Percentiles rank a stretch among this genome's conserved stretches.
Evolutionary conservation across 2,888 invertebrate species (phyloP).

Genomic region (Eupithecia subfuscata): DNA sequence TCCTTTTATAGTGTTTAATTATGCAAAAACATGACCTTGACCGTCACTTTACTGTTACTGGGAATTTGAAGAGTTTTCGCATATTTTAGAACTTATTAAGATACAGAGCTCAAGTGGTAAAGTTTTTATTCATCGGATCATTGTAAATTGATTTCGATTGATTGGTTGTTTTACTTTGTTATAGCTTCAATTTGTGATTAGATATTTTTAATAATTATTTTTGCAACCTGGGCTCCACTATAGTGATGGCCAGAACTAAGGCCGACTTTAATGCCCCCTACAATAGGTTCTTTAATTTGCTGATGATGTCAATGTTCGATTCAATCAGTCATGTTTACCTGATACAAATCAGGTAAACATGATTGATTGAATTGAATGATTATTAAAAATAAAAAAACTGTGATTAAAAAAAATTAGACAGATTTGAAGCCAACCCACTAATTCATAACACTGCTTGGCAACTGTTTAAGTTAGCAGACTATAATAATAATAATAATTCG

Average conservation of each 20-base stretch:
- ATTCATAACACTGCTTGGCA: neutral
- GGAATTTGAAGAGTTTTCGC: constrained; percentile 4
- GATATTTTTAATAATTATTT: neutral
- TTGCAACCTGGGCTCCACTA: neutral
- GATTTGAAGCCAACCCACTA: neutral
- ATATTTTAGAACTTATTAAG: neutral
- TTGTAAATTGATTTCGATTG: neutral
- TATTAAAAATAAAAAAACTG: neutral
- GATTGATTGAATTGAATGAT: neutral
- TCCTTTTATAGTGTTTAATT: constrained; percentile 52
- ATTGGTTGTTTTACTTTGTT: neutral
- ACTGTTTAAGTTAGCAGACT: neutral
- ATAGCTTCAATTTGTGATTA: neutral
- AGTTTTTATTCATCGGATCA: neutral
- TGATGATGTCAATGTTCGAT: neutral
- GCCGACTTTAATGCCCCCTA: neutral
- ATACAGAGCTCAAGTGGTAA: neutral
- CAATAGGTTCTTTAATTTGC: neutral
- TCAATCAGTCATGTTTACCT: no score
- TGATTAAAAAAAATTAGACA: neutral
- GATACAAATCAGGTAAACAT: neutral
- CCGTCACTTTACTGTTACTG: constrained; percentile 54
- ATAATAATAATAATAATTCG: no score
- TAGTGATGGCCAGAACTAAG: neutral
- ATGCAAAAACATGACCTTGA: constrained; percentile 67